Evolutionary conservation across 2,797 vertebrate species (phyloP).

Genomic region (Aldrovandia affinis): DNA sequence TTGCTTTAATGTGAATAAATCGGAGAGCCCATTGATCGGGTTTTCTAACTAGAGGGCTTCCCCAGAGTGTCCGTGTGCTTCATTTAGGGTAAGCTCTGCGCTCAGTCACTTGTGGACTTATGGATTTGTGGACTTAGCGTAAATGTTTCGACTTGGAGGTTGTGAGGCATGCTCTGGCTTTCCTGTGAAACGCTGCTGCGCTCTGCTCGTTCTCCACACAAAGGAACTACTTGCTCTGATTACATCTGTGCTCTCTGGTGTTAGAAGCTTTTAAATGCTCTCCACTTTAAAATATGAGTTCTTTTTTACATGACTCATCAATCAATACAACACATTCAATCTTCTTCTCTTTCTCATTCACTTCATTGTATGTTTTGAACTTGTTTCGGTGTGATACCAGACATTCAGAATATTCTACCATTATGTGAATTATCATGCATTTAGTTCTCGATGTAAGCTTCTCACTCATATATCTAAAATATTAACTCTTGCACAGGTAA

Average conservation of each 20-base stretch:
- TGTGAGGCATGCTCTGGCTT: too few species aligned
- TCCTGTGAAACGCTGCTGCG: not conserved
- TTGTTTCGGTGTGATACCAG: too few species aligned
- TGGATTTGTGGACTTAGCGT: not conserved
- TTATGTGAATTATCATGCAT: too few species aligned
- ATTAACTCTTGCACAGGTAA: too few species aligned
- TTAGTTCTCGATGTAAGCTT: too few species aligned
- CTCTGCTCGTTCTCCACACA: not conserved
- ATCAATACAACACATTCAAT: too few species aligned
- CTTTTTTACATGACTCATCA: not conserved
- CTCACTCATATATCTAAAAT: too few species aligned
- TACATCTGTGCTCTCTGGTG: not conserved
- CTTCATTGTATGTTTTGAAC: too few species aligned
- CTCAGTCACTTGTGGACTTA: not conserved
- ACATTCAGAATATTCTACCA: too few species aligned
- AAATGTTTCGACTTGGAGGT: not conserved
- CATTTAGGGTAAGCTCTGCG: conserved; percentile 7
- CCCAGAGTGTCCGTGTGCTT: not conserved
- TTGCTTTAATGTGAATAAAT: not conserved
- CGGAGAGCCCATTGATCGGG: not conserved
- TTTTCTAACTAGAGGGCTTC: not conserved
- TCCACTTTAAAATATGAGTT: not conserved
- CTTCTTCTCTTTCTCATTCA: too few species aligned
- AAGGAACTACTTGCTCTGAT: not conserved
- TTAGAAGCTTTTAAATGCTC: too few species aligned